Percentiles rank a stretch among this genome's conserved stretches.
phyloP scores from a whole-genome alignment of 2,113 vertebrate species.

The Perca flavescens region DNA sequence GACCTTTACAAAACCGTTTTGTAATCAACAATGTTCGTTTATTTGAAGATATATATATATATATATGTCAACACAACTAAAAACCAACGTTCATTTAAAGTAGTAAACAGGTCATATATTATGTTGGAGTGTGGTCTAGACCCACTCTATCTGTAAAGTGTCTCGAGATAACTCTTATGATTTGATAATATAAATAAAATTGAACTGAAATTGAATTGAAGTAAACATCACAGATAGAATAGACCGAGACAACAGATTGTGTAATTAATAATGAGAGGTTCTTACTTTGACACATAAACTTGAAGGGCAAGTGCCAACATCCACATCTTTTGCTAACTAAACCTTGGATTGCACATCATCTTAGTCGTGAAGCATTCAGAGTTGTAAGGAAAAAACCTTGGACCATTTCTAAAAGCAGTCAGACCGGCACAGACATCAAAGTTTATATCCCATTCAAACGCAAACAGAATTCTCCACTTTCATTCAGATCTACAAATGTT shows the following conservation, averaged over 20 bases:
- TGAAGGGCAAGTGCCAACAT: not conserved
- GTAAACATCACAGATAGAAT: not conserved
- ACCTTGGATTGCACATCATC: slow-evolving; percentile 83
- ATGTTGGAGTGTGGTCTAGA: not conserved
- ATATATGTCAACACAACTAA: slow-evolving; percentile 32
- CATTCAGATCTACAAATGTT: not conserved
- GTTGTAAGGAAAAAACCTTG: not conserved
- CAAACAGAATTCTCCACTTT: not conserved
- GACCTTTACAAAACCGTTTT: not conserved
- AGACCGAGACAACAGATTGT: not conserved
- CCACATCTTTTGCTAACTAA: slow-evolving; percentile 32
- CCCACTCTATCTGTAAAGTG: no score
- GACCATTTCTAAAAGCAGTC: not conserved
- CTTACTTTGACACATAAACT: not conserved
- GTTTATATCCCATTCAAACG: not conserved
- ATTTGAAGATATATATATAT: not conserved
- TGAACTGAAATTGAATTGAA: no score
- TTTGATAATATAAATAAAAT: no score
- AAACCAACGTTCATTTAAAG: slow-evolving; percentile 55
- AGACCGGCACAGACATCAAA: not conserved
- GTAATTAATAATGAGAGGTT: slow-evolving; percentile 72
- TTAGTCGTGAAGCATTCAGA: not conserved
- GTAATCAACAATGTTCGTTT: not conserved
- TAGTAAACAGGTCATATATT: not conserved
- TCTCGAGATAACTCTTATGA: no score